Evolutionary conservation across 1,140 invertebrate species (phyloP).

Genomic region (Anthonomus grandis): DNA sequence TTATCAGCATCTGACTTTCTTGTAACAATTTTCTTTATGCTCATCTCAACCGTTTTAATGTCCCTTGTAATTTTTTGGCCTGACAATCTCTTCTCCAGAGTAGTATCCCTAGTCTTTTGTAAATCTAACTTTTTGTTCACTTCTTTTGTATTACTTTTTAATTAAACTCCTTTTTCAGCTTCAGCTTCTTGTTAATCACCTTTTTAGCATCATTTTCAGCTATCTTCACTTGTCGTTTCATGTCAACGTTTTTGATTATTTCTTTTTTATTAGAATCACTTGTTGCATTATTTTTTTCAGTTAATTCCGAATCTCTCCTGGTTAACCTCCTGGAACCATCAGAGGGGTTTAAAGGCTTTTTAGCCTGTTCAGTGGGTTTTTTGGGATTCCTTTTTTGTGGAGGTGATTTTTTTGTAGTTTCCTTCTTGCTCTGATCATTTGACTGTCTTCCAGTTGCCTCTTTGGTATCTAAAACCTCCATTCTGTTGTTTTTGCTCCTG

Average conservation of each 20-base stretch:
- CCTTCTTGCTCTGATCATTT: not conserved
- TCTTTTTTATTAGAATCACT: constrained; percentile 14
- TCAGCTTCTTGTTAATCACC: constrained; percentile 21
- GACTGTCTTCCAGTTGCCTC: not conserved
- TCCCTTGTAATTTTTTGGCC: constrained; percentile 15
- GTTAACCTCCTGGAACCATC: constrained; percentile 10
- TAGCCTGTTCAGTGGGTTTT: not conserved
- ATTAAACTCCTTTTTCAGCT: constrained; percentile 22
- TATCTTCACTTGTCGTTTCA: constrained; percentile 24
- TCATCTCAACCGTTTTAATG: constrained; percentile 19
- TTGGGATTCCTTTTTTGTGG: not conserved
- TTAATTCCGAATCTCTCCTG: constrained; percentile 14
- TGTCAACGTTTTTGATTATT: constrained; percentile 21
- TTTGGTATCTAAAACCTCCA: too few relatives aligned
- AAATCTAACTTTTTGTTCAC: constrained; percentile 22
- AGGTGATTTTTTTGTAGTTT: not conserved
- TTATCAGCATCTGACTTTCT: too few relatives aligned
- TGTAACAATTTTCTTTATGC: constrained; percentile 14
- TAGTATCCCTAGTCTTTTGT: constrained; percentile 28
- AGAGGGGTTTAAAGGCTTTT: not conserved
- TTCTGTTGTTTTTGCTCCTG: constrained; percentile 2
- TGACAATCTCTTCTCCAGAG: not conserved
- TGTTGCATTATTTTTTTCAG: constrained; percentile 3
- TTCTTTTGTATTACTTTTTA: constrained; percentile 18
- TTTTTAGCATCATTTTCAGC: constrained; percentile 10